phyloP scores from a whole-genome alignment of 2,797 vertebrate species.

The Hemibagrus guttatus region DNA sequence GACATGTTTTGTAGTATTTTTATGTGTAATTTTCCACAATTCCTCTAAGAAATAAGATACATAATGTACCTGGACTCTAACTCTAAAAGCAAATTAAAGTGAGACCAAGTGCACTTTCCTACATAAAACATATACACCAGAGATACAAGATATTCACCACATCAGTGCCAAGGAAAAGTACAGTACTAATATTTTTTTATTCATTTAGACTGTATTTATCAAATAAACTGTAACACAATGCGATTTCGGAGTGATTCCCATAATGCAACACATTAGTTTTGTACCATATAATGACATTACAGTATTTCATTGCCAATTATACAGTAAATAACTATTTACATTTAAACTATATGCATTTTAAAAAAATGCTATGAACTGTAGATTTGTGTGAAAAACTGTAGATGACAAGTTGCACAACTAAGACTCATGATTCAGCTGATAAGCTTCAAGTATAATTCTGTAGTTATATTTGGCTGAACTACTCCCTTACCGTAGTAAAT shows the following conservation, averaged over 20 bases:
- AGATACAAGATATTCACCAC: neutral
- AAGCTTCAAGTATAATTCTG: neutral
- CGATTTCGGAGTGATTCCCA: neutral
- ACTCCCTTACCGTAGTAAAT: neutral
- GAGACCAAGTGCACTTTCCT: neutral
- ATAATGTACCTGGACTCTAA: neutral
- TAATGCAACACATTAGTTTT: neutral
- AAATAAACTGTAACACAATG: neutral
- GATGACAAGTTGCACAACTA: neutral
- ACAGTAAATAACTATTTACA: neutral
- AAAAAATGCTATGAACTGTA: neutral
- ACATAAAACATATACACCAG: neutral
- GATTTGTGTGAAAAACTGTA: neutral
- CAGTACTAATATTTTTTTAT: neutral
- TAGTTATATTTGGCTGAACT: neutral
- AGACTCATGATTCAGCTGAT: neutral
- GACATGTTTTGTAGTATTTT: neutral
- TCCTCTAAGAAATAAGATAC: neutral
- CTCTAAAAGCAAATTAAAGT: neutral
- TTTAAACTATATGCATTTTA: too few relatives aligned
- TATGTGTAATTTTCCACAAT: neutral
- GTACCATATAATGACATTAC: neutral
- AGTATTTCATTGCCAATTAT: neutral
- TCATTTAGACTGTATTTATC: neutral
- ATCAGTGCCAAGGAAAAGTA: neutral